Percentiles rank a stretch among this genome's conserved stretches.
Evolutionary conservation across 1,140 invertebrate species (phyloP).

Genomic region (Aphelinus certus): DNA sequence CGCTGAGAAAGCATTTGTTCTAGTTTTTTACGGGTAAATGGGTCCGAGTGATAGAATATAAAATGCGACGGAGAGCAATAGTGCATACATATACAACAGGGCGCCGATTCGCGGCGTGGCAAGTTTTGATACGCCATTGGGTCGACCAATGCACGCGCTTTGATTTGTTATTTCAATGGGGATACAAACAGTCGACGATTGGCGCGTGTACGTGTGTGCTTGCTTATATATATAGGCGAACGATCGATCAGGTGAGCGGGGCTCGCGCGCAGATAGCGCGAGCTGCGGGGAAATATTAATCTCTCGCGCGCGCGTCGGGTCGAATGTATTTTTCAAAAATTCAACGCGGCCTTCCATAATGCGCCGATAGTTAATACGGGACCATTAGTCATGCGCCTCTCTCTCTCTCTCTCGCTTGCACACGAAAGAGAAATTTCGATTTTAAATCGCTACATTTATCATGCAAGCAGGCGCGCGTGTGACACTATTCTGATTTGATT

Average conservation of each 20-base stretch:
- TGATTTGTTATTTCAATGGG: background rate
- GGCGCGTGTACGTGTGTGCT: background rate
- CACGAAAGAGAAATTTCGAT: slow-evolving; percentile 67
- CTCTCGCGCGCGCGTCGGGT: slow-evolving; percentile 53
- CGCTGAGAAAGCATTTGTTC: no score
- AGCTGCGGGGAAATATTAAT: slow-evolving; percentile 58
- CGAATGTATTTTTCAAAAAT: slow-evolving; percentile 65
- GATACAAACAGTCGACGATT: no score
- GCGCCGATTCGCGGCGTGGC: no score
- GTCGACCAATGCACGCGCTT: background rate
- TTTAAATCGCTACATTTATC: slow-evolving; percentile 68
- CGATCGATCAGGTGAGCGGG: slow-evolving; percentile 33
- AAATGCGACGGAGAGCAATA: no score
- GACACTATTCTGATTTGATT: slow-evolving; percentile 67
- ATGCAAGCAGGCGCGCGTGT: slow-evolving; percentile 66
- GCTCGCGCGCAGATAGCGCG: slow-evolving; percentile 38
- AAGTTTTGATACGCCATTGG: background rate
- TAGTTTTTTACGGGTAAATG: no score
- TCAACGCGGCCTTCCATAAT: slow-evolving; percentile 63
- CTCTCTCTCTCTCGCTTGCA: slow-evolving; percentile 52
- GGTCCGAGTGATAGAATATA: no score
- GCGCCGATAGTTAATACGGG: slow-evolving; percentile 65
- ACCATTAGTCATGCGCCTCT: slow-evolving; percentile 66
- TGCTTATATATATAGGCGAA: background rate
- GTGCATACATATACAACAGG: no score